These are phyloP conservation scores for Eospalax fontanierii DNA, from an alignment of 2,797 vertebrate species.

Conservation along the genomic window DNA sequence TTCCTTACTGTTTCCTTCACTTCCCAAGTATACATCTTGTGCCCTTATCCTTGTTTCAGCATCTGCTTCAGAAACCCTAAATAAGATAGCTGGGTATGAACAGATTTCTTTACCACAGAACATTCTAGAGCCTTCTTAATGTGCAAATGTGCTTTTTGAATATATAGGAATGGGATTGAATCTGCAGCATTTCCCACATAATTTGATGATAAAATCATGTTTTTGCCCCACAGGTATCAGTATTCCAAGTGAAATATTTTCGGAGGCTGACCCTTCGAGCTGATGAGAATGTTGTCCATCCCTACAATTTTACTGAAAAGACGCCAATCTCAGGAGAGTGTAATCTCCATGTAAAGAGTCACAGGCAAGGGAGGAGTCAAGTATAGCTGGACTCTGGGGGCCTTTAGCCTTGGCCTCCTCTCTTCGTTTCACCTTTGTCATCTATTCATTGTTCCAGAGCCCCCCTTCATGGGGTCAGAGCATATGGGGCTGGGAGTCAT, in stretches of 20 bases:
- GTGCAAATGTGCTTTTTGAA: slow-evolving; percentile 24
- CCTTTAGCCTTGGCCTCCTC: not conserved
- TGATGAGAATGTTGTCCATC: not conserved
- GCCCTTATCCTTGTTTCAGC: not conserved
- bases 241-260: slow-evolving; percentile 63
- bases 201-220: not conserved
- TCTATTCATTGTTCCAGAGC: not conserved
- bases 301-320: not conserved
- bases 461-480: not conserved
- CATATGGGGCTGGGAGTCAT: not conserved
- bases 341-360: not conserved
- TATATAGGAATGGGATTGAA: too few species aligned
- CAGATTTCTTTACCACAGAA: slow-evolving; percentile 66
- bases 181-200: too few species aligned
- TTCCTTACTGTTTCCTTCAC: slow-evolving; percentile 37
- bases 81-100: slow-evolving; percentile 33
- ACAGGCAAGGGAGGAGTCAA: not conserved
- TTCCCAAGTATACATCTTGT: not conserved
- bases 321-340: not conserved
- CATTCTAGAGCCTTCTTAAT: slow-evolving; percentile 61
- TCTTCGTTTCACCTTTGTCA: not conserved
- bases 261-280: slow-evolving; percentile 40
- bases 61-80: slow-evolving; percentile 18
- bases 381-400: not conserved
- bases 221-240: not conserved